Evolutionary conservation across 2,113 vertebrate genomes (phyloP).

Genomic region (Notothenia rossii): DNA sequence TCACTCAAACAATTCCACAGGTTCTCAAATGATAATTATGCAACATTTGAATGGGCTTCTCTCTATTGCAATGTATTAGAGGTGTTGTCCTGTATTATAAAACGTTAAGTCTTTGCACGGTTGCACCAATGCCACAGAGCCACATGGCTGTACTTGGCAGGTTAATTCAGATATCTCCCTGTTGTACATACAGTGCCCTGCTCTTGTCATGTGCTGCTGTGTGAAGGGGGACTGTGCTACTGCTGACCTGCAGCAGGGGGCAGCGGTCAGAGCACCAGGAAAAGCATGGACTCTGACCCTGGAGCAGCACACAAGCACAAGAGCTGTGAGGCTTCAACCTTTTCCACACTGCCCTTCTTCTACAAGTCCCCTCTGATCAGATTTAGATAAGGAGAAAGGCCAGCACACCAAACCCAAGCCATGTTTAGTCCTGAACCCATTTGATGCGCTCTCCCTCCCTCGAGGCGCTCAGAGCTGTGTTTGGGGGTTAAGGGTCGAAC

Average conservation of each 20-base stretch:
- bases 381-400: constrained; percentile 44
- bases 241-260: constrained; percentile 74
- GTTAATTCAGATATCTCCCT: constrained; percentile 8
- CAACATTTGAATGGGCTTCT: not conserved
- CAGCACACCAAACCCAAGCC: constrained; percentile 28
- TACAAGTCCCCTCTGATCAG: constrained; percentile 33
- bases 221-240: constrained; percentile 46
- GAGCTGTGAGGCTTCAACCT: constrained; percentile 47
- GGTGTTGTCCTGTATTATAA: not conserved
- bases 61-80: not conserved
- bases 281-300: constrained; percentile 67
- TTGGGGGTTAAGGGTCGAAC: constrained; percentile 45
- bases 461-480: constrained; percentile 15
- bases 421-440: constrained; percentile 34
- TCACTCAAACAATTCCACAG: not conserved
- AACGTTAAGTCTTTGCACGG: not conserved
- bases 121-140: constrained; percentile 2
- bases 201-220: constrained; percentile 17
- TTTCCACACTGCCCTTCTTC: constrained; percentile 41
- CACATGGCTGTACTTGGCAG: not conserved
- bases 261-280: constrained; percentile 58
- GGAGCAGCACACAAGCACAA: constrained; percentile 37
- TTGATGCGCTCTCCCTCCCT: constrained; percentile 30
- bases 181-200: not conserved
- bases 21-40: constrained; percentile 4